Evolutionary conservation across 1,140 invertebrate genomes (phyloP), one percentile per base, ranked within the genome.

Genomic region (Spodoptera litura): DNA sequence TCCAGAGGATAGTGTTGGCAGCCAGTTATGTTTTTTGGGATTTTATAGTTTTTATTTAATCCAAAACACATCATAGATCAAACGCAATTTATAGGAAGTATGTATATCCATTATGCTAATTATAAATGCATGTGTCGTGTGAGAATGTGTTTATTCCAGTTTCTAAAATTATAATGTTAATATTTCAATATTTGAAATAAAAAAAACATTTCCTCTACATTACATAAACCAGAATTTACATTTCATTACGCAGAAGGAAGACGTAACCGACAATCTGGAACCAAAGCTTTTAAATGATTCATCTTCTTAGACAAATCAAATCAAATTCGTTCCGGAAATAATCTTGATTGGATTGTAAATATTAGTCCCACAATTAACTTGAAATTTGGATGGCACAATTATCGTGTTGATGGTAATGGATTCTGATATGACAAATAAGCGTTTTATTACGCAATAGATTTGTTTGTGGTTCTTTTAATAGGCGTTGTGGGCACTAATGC

Each of bases 1-100:
- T 85, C 81, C 80, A 81, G 53, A 31, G 25, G 75, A 51, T 25
- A 55, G 55, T 58, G 73, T 76, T 79, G 55, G 61, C 49, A 73
- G 38, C 58, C 15, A n/a, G 49, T 15, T 11, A 11, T 25, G 0
- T 4, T n/a, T 52, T 71, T 38, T 38, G 2, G 31, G 31, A 55
- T 38, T 27, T 38, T 56, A 12, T 20, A 20, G 6, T 58, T 58
- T 31, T 38, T 27, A 35, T 35, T 35, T 44, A 44, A 64, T 20
- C 0, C 9, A 49, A 8, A 13, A 44, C 4, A 44, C 6, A 44
- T 44, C 1, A 6, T 44, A 44, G 9, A 44, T 6, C 4, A 44
- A 44, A 10, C 38, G 38, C 0, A 44, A 6, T 44, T 44, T 44
- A 44, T 44, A 44, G 5, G 38, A 44, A 44, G 38, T 4, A 6